These are phyloP conservation scores for Atrina japonica DNA, from an alignment of 2,888 invertebrate genomes.

Conservation along the genomic window DNA sequence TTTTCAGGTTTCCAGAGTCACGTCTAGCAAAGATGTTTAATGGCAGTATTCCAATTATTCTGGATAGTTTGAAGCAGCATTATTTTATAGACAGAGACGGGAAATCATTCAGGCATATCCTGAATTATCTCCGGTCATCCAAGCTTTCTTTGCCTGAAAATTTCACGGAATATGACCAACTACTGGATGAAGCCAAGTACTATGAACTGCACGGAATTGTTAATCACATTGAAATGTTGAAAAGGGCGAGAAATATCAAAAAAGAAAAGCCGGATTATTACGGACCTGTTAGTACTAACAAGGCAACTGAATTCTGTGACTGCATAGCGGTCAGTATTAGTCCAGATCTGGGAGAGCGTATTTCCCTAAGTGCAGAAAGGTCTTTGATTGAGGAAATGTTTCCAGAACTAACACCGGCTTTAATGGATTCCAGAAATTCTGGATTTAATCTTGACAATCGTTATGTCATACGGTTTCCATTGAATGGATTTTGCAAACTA, in stretches of 20 bases:
- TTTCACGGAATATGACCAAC: conserved; percentile 92
- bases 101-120: conserved; percentile 97
- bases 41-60: conserved; percentile 95
- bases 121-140: conserved; percentile 97
- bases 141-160: conserved; percentile 92
- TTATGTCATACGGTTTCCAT: conserved; percentile 91
- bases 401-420: conserved; percentile 85
- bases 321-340: conserved; percentile 90
- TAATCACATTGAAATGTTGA: conserved; percentile 73
- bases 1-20: conserved; percentile 94
- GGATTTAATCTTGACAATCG: conserved; percentile 91
- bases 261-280: conserved; percentile 57
- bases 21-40: conserved; percentile 95
- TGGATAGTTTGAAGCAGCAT: conserved; percentile 97
- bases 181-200: conserved; percentile 94
- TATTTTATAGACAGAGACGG: conserved; percentile 99
- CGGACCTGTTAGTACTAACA: conserved; percentile 37
- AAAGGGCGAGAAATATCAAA: conserved; percentile 55
- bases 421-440: conserved; percentile 88
- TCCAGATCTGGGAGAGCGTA: conserved; percentile 90
- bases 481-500: conserved; percentile 93
- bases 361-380: conserved; percentile 91
- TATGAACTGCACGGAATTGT: conserved; percentile 88
- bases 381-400: conserved; percentile 85
- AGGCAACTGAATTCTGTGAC: conserved; percentile 83